Conservation (phyloP, 1,140 invertebrate genomes). For the Cylas formicarius region DNA sequence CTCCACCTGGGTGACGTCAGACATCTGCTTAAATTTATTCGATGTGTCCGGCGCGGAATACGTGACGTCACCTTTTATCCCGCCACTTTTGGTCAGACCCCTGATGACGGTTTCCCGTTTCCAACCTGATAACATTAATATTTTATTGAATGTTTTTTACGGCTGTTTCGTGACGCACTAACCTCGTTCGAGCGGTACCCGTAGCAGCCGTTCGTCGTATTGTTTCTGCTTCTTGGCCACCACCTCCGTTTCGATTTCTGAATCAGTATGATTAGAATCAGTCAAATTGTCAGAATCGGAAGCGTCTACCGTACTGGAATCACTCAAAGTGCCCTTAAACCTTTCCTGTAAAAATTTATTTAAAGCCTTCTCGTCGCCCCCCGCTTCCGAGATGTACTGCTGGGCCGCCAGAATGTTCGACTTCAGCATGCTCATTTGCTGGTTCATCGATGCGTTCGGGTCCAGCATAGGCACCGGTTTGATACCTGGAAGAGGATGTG, state of each 20-base stretch:
- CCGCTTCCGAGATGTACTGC: constrained; percentile 45
- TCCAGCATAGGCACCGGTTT: constrained; percentile 53
- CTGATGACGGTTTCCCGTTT: constrained; percentile 81
- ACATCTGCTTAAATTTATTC: constrained; percentile 64
- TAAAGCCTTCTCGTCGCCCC: constrained; percentile 46
- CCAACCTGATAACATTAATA: constrained; percentile 55
- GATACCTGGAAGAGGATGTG: constrained; percentile 40
- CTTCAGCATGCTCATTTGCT: constrained; percentile 53
- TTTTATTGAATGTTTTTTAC: background rate
- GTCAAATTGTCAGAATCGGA: constrained; percentile 50
- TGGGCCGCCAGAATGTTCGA: constrained; percentile 53
- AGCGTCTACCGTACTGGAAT: constrained; percentile 45
- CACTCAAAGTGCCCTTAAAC: constrained; percentile 46
- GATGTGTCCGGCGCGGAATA: constrained; percentile 81
- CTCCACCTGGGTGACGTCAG: constrained; percentile 62
- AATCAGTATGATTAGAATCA: constrained; percentile 46
- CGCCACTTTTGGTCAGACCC: constrained; percentile 70
- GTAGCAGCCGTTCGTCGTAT: constrained; percentile 55
- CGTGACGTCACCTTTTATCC: constrained; percentile 77
- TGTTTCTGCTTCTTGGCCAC: constrained; percentile 43
- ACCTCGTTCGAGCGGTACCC: constrained; percentile 66
- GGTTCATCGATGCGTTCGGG: constrained; percentile 49
- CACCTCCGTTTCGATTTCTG: constrained; percentile 40
- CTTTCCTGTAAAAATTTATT: constrained; percentile 45
- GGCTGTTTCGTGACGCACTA: constrained; percentile 8